Evolutionary conservation across 2,797 vertebrate genomes (phyloP), one percentile per base, ranked within the genome.

Genomic region (Huso huso): DNA sequence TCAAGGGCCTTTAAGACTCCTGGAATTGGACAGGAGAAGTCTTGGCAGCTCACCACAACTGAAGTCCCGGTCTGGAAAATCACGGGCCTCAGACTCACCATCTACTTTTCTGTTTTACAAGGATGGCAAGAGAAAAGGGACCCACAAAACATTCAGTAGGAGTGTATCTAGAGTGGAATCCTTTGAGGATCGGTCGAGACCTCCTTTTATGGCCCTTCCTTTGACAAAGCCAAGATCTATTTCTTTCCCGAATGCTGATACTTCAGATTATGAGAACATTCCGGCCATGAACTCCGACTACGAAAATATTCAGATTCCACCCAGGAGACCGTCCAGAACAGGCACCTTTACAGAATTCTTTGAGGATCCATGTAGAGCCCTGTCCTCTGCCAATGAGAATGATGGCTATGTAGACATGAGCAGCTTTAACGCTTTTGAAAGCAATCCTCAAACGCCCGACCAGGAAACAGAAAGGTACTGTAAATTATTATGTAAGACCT

Each of bases 401-500:
- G 97, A 99, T 0, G 97, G 97, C 69, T 99, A 99, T 15, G 97
- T 99, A 83, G 97, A 99, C 86, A 99, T 99, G 97, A 99, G 95
- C 86, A 97, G 94, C 79, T 93, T 99, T 70, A 90, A 89, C 0
- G 88, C 93, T 50, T 97, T 98, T 77, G 93, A 95, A 76, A 88
- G 79, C 78, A 95, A 88, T 79, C 82, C 81, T 72, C 90, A 86
- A 76, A 76, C 77, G 6, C 7, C 79, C 1, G 90, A 92, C 52
- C 88, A 91, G 78, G 95, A 98, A 71, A 80, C 92, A 2, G 96
- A 98, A 84, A 99, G 96, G 96, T 99, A 93, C 51, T 69, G 81
- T 83, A 62, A 62, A 62, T 18, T 62, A 18, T 62, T 62, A 62
- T 62, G 61, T 62, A 62, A 62, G 61, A 62, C 61, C 61, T 62